Percentiles rank a stretch among this genome's conserved stretches.
Evolutionary conservation across 2,888 invertebrate genomes (phyloP).

Genomic region (Archips xylosteana): DNA sequence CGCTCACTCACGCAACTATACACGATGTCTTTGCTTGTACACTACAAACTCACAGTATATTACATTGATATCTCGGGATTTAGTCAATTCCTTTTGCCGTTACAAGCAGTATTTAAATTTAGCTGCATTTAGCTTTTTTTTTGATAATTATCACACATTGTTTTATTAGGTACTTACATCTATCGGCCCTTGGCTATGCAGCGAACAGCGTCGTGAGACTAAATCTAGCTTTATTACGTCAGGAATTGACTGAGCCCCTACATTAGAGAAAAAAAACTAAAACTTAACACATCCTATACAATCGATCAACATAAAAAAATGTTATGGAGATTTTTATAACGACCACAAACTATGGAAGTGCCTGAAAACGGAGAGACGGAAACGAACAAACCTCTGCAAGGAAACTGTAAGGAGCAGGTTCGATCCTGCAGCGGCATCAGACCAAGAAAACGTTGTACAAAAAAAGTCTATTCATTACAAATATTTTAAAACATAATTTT

Average conservation of each 20-base stretch:
- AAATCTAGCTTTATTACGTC: conserved; percentile 50
- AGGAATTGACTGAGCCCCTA: conserved; percentile 80
- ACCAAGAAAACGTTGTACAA: conserved; percentile 53
- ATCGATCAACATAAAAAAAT: conserved; percentile 67
- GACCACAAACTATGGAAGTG: conserved; percentile 60
- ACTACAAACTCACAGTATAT: conserved; percentile 72
- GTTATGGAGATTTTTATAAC: conserved; percentile 59
- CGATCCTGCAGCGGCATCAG: conserved; percentile 1
- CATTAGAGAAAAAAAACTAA: conserved; percentile 69
- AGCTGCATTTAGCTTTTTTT: conserved; percentile 70
- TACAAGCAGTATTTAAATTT: conserved; percentile 49
- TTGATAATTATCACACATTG: conserved; percentile 73
- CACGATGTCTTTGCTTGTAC: conserved; percentile 69
- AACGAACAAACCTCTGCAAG: background rate
- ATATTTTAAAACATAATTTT: conserved; percentile 74
- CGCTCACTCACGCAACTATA: conserved; percentile 60
- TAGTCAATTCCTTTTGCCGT: conserved; percentile 71
- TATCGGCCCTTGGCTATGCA: conserved; percentile 55
- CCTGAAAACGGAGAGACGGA: conserved; percentile 49
- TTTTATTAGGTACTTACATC: conserved; percentile 52
- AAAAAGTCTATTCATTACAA: conserved; percentile 65
- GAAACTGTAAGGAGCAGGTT: background rate
- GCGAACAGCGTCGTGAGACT: conserved; percentile 54
- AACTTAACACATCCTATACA: conserved; percentile 78
- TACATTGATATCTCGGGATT: conserved; percentile 76